Percentiles rank a stretch among this genome's conserved stretches.
These are phyloP conservation scores for Lithophane leautieri DNA, from an alignment of 2,888 invertebrate species.

Conservation along the genomic window DNA sequence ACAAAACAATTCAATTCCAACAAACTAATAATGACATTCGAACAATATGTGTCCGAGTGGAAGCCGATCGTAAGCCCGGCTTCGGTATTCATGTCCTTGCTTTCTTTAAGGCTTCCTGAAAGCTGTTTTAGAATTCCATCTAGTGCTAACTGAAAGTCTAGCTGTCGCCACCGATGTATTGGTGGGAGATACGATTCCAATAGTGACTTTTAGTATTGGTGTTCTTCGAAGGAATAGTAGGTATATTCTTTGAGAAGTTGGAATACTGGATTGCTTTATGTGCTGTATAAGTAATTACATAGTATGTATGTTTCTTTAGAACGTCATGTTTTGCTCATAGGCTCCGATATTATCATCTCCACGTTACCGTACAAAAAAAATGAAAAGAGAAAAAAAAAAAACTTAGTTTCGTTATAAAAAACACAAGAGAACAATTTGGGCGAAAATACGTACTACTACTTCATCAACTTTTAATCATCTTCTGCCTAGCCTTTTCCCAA, in stretches of 20 bases:
- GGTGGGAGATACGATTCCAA: conserved; percentile 44
- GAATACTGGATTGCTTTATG: not conserved
- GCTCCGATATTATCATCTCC: not conserved
- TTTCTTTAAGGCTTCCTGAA: conserved; percentile 73
- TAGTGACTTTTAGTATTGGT: conserved; percentile 40
- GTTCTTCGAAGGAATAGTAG: conserved; percentile 1
- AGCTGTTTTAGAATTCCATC: conserved; percentile 78
- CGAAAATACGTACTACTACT: too few relatives aligned
- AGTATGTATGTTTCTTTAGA: not conserved
- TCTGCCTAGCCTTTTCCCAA: too few relatives aligned
- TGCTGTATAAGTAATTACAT: too few relatives aligned
- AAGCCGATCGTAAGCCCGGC: conserved; percentile 64
- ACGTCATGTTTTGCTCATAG: not conserved
- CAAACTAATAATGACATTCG: conserved; percentile 59
- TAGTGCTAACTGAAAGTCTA: conserved; percentile 70
- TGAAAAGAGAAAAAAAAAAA: not conserved
- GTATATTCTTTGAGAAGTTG: not conserved
- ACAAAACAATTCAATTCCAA: conserved; percentile 50
- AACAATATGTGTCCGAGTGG: conserved; percentile 66
- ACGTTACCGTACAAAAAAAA: not conserved
- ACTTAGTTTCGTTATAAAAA: not conserved
- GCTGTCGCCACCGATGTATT: conserved; percentile 64
- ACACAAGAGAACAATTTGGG: too few relatives aligned
- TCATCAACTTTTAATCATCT: too few relatives aligned
- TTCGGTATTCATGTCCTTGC: conserved; percentile 77